These are phyloP conservation scores for Lordiphosa mommai DNA, from an alignment of 1,140 invertebrate species.

Conservation along the genomic window DNA sequence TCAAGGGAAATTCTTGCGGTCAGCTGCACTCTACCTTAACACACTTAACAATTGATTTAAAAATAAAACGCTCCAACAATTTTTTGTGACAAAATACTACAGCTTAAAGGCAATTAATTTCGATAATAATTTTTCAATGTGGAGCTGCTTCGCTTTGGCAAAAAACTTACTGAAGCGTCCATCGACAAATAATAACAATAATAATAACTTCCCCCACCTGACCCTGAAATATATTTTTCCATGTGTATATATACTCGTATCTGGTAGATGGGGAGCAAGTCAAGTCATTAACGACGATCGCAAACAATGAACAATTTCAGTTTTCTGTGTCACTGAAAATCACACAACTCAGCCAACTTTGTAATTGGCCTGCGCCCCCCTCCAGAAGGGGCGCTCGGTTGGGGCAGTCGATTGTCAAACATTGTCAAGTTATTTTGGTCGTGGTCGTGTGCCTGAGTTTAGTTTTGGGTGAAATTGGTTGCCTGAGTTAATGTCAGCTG, in stretches of 20 bases:
- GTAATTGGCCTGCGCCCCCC: conserved; percentile 36
- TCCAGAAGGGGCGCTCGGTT: conserved; percentile 5
- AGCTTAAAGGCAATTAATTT: conserved; percentile 45
- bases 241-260: conserved; percentile 15
- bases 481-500: conserved; percentile 32
- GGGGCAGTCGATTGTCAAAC: conserved; percentile 44
- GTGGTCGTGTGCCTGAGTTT: conserved; percentile 46
- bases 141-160: conserved; percentile 28
- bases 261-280: conserved; percentile 36
- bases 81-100: conserved; percentile 5
- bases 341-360: conserved; percentile 55
- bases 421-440: conserved; percentile 37
- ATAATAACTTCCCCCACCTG: conserved; percentile 59
- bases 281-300: conserved; percentile 58
- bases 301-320: conserved; percentile 67
- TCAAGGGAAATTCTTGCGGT: conserved; percentile 2
- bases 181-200: conserved; percentile 13
- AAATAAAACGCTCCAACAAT: conserved; percentile 7
- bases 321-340: conserved; percentile 66
- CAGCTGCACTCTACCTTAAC: not conserved
- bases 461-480: conserved; percentile 48
- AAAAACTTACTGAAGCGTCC: conserved; percentile 54
- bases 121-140: conserved; percentile 55
- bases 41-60: no score
- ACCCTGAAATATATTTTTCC: conserved; percentile 42